Conservation (phyloP, 1,140 invertebrate genomes). For the Eciton burchellii region DNA sequence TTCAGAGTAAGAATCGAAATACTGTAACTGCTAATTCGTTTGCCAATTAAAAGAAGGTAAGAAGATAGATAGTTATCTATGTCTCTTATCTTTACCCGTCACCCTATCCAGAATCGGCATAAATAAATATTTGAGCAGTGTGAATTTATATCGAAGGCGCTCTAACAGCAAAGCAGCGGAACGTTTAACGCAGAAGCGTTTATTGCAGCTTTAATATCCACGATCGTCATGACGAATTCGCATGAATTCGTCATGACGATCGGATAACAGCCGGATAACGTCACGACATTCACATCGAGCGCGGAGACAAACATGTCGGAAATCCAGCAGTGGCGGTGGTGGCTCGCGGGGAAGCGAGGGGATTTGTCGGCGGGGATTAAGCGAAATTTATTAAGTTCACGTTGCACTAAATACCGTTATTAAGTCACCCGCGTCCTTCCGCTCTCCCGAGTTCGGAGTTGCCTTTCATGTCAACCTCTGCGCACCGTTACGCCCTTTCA, state of each 20-base stretch:
- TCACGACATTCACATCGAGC: slow-evolving; percentile 2
- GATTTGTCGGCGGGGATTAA: slow-evolving; percentile 66
- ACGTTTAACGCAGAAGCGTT: neutral
- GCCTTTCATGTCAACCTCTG: slow-evolving; percentile 55
- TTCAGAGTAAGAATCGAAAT: too few species aligned
- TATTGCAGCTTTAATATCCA: slow-evolving; percentile 31
- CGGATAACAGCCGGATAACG: slow-evolving; percentile 27
- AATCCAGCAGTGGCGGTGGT: slow-evolving; percentile 26
- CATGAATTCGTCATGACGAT: slow-evolving; percentile 34
- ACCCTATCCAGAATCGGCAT: too few species aligned
- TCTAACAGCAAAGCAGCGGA: neutral
- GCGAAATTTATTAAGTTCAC: slow-evolving; percentile 69
- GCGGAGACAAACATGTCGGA: slow-evolving; percentile 44
- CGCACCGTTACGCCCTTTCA: slow-evolving; percentile 63
- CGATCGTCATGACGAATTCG: neutral
- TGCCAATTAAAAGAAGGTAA: too few species aligned
- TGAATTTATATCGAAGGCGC: neutral
- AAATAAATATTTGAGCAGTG: too few species aligned
- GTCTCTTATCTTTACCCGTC: too few species aligned
- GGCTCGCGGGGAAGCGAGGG: slow-evolving; percentile 32
- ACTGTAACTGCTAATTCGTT: too few species aligned
- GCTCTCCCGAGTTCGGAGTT: slow-evolving; percentile 12
- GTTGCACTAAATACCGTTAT: slow-evolving; percentile 66
- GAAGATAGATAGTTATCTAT: too few species aligned
- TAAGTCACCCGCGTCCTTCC: slow-evolving; percentile 57